Base-by-base conservation (phyloP, 2,888 invertebrate genomes). In the Andrena minutula region DNA sequence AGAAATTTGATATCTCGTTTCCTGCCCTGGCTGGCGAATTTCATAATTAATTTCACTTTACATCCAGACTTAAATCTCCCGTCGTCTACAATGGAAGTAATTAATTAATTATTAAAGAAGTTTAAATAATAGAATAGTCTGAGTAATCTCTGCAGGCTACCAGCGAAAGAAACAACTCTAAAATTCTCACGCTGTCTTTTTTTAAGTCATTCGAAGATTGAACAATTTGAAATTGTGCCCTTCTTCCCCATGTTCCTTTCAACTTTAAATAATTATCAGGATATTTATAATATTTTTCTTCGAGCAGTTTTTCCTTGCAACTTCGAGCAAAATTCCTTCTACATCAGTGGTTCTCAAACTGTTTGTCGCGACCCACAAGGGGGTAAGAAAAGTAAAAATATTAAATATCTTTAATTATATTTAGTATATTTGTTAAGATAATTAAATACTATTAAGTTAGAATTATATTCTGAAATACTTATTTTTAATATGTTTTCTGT, bases 81-180 rank as follows among this genome's bases (percentile, higher is more conserved):
- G 60, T 16, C 49, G 32, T 28, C 72, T 66, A 70, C 65, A 58
- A 41, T 41, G 58, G 53, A 56, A 61, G 75, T 77, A 85, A 86
- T 86, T 85, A 86, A 85, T 79, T 83, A 86, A 81, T 79, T 77
- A 83, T 77, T 85, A 76, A 76, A 75, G 77, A 72, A n/a, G 35
- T 58, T 63, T 4, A n/a, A n/a, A n/a, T n/a, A n/a, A n/a, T n/a
- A 56, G 64, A 77, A 41, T 53, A 51, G 28, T 41, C 8, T n/a
- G n/a, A 12, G 20, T 69, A 30, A 63, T 61, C 75, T 77, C 79
- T 78, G 75, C 72, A 69, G n/a, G 41, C 16, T 53, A 61, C 23
- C 6, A 66, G n/a, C 41, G 32, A 61, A 63, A 47, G 35, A 26
- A 32, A 26, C 53, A 64, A 20, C 47, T 65, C 65, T 75, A 75